These are phyloP conservation scores for Brachyalestes nurse DNA, from an alignment of 2,797 vertebrate species.

Conservation along the genomic window DNA sequence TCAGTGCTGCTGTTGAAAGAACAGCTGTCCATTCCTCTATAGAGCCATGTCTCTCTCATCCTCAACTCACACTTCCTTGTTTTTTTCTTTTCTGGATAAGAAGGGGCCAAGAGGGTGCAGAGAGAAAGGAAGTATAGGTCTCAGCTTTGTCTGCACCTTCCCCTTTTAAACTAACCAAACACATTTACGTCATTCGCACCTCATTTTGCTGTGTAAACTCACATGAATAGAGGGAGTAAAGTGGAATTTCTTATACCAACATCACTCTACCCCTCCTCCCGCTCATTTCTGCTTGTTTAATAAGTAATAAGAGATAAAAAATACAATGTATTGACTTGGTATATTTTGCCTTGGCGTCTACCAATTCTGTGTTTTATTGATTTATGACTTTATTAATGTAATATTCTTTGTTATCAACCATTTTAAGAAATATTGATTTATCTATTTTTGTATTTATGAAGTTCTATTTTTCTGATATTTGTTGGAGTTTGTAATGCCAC, in stretches of 20 bases:
- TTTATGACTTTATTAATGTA: too few relatives aligned
- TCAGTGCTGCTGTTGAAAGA: slow-evolving; percentile 34
- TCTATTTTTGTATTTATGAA: neutral
- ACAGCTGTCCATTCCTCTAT: slow-evolving; percentile 39
- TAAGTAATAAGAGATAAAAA: neutral
- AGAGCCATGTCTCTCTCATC: slow-evolving; percentile 8
- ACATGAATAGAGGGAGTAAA: neutral
- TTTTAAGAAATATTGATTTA: neutral
- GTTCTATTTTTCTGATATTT: neutral
- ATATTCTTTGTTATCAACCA: too few relatives aligned
- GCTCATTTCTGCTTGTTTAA: neutral
- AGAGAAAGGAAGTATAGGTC: slow-evolving; percentile 30
- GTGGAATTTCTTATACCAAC: neutral
- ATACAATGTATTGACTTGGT: neutral
- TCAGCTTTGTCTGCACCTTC: slow-evolving; percentile 22
- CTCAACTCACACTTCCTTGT: slow-evolving; percentile 26
- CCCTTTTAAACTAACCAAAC: slow-evolving; percentile 29
- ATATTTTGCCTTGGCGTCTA: neutral
- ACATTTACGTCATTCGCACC: slow-evolving; percentile 6
- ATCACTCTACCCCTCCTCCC: neutral
- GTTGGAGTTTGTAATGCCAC: too few relatives aligned
- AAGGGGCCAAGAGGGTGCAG: neutral
- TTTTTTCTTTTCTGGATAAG: neutral
- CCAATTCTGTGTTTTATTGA: too few relatives aligned
- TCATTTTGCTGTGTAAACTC: slow-evolving; percentile 19